Conservation (phyloP, 2,888 invertebrate species). For the Terebella lapidaria region DNA sequence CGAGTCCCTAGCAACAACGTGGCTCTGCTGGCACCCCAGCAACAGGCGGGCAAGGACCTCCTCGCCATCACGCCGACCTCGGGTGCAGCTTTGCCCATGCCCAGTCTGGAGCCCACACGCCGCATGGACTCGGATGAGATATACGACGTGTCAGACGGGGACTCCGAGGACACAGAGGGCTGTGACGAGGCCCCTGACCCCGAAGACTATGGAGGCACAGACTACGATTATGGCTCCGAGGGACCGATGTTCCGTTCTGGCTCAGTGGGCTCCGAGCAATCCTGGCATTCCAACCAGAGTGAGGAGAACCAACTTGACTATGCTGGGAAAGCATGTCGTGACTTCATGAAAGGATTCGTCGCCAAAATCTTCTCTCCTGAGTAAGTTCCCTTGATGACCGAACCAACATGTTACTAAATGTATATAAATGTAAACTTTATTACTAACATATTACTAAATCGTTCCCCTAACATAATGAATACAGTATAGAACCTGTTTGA, state of each 20-base stretch:
- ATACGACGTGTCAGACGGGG: conserved; percentile 17
- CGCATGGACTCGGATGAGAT: neutral
- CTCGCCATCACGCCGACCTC: conserved; percentile 24
- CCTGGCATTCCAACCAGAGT: conserved; percentile 14
- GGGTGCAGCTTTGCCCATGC: conserved; percentile 19
- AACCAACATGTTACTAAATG: too few species aligned
- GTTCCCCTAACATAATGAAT: too few species aligned
- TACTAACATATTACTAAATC: too few species aligned
- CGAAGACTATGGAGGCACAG: conserved; percentile 3
- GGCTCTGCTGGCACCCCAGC: neutral
- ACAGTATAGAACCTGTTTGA: too few species aligned
- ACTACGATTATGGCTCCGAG: conserved; percentile 6
- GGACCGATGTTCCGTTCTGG: conserved; percentile 13
- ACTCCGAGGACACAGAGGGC: conserved; percentile 25
- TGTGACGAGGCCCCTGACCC: conserved; percentile 22
- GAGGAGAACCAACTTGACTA: conserved; percentile 18
- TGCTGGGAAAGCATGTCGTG: conserved; percentile 13
- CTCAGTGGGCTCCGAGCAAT: conserved; percentile 20
- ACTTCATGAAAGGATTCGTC: conserved; percentile 63
- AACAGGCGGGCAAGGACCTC: conserved; percentile 10
- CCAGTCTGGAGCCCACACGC: conserved; percentile 9
- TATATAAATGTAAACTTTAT: too few species aligned
- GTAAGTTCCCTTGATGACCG: too few species aligned
- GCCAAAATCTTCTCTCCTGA: conserved; percentile 61
- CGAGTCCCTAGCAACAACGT: conserved; percentile 9